Evolutionary conservation across 1,140 invertebrate species (phyloP), one percentile per base, ranked within the genome.

Genomic region (Uloborus diversus): DNA sequence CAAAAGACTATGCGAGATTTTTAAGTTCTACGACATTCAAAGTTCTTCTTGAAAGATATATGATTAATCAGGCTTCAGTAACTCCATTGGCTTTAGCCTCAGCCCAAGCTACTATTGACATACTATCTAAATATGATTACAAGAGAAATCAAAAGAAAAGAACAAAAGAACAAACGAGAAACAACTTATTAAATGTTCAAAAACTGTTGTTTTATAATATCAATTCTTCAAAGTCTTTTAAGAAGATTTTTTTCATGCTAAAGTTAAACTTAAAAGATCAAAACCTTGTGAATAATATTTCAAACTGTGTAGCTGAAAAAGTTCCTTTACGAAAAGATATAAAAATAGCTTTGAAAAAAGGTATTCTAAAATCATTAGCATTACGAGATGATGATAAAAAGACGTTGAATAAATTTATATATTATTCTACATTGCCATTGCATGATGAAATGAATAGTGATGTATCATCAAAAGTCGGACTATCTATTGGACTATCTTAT

Each of bases 161-260:
- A 49, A 30, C 37, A 20, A 20, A 30, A 32, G 35, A 53, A 20
- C 14, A 4, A 47, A 20, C 49, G 30, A 61, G 28, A 11, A 61
- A 49, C 11, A 61, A 73, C 37, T n/a, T 73, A 1, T 13, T 35
- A 11, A n/a, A 73, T 73, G 69, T 23, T 61, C 69, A 17, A 57
- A 56, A 14, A 30, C 30, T 61, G 32, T 33, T 73, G 3, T 61
- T 42, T 32, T 73, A 73, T 61, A 61, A 73, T 42, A 61, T 73
- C 20, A 30, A 61, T 7, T 73, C 69, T 30, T 73, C 69, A 30
- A 73, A 73, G 20, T 61, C 61, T 61, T 73, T 73, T 56, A 20
- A 61, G 1, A 53, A 73, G 20, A 35, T 73, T 17, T 73, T 73
- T 47, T 35, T 20, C 23, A 30, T 37, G 11, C 42, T 73, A 23